phyloP scores from a whole-genome alignment of 2,888 invertebrate species.

The Gymnosoma rotundatum region DNA sequence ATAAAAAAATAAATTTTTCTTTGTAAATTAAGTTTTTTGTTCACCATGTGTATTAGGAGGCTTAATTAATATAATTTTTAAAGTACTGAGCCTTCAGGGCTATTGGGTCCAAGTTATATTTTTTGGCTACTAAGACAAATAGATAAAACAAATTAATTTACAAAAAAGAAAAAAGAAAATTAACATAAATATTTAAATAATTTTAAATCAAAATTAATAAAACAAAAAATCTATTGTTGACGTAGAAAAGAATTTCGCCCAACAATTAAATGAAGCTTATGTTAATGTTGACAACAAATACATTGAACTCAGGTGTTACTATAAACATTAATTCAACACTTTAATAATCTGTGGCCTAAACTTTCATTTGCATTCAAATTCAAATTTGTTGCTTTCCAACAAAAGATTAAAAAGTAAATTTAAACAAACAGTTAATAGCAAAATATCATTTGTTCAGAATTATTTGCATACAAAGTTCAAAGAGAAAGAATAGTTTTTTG shows the following conservation, averaged over 20 bases:
- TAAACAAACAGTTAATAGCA: slow-evolving; percentile 24
- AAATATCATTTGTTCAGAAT: slow-evolving; percentile 14
- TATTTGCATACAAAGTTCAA: background rate
- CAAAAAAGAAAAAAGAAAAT: too few relatives aligned
- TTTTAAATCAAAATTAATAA: background rate
- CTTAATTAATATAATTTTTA: too few relatives aligned
- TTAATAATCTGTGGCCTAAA: slow-evolving; percentile 17
- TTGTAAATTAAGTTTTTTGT: too few relatives aligned
- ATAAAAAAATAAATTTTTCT: too few relatives aligned
- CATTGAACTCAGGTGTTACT: background rate
- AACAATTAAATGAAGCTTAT: slow-evolving; percentile 41
- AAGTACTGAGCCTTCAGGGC: too few relatives aligned
- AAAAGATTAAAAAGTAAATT: slow-evolving; percentile 15
- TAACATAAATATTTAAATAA: background rate
- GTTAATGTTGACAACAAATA: slow-evolving; percentile 19
- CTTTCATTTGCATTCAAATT: slow-evolving; percentile 69
- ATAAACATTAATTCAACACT: background rate
- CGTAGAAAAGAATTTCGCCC: background rate
- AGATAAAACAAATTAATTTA: too few relatives aligned
- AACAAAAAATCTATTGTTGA: background rate
- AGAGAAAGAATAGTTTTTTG: background rate
- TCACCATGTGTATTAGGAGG: too few relatives aligned
- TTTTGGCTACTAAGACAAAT: too few relatives aligned
- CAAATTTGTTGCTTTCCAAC: slow-evolving; percentile 34
- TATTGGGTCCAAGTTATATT: too few relatives aligned